Evolutionary conservation across 2,888 invertebrate species (phyloP), one percentile per base, ranked within the genome.

Genomic region (Pristionchus exspectatus): DNA sequence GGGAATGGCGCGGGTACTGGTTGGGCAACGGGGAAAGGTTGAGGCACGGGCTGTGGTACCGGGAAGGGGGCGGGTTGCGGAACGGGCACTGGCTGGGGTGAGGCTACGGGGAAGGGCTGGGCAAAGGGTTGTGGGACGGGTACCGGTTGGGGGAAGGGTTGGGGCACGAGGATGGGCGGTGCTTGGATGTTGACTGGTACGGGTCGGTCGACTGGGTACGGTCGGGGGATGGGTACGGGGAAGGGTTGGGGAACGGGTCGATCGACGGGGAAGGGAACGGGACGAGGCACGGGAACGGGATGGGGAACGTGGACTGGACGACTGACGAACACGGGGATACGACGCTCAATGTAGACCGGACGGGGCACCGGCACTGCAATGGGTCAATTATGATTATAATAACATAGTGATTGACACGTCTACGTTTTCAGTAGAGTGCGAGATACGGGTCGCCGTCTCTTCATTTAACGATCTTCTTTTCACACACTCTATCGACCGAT

Each of bases 341-440:
- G 86, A n/a, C 86, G 86, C 33, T 86, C 86, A 66, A 86, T 86
- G 86, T 66, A 66, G 66, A 86, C 86, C 9, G 86, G 86, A 33
- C 86, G 86, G 38, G 63, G 63, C 21, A 86, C 86, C 14, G 86
- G 66, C 33, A 86, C 84, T 56, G 33, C 14, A 74, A 74, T 18
- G 2, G 72, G 44, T 50, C 44, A 50, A 50, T 12, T 12, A 50
- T 50, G 44, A 9, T 50, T 50, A 9, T 50, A 12, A 33, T 30
- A 33, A 16, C 10, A 38, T 38, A 38, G 38, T 38, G 2, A 38
- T 38, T 50, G 44, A 50, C 44, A 50, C 44, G 44, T 38, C 38
- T 38, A 38, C 3, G 5, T 38, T 38, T 38, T 38, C 38, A 38
- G 5, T 38, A 38, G 38, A 38, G 38, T 38, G 38, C 38, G 38